Percentiles rank a stretch among this genome's conserved stretches.
phyloP scores from a whole-genome alignment of 1,140 invertebrate genomes.

The Zaprionus ornatus region DNA sequence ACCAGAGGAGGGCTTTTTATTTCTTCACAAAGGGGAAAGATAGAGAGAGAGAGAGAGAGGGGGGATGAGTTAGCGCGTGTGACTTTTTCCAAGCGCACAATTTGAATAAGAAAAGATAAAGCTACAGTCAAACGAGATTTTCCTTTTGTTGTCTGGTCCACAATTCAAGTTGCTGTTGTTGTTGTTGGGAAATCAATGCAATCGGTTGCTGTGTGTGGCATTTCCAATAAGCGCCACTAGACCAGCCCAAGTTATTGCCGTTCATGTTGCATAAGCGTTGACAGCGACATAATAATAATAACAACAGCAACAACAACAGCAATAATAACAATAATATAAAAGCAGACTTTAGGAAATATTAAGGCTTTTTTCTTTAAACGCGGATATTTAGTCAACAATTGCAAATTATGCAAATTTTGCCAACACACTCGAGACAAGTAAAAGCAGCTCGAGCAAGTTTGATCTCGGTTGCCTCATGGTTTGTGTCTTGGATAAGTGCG shows the following conservation, averaged over 20 bases:
- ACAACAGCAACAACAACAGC: conserved; percentile 39
- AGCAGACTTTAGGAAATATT: conserved; percentile 50
- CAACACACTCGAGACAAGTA: conserved; percentile 7
- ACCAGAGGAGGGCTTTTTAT: conserved; percentile 26
- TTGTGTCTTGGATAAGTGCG: conserved; percentile 38
- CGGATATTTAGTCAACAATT: conserved; percentile 54
- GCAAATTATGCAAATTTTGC: conserved; percentile 72
- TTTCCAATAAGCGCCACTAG: conserved; percentile 62
- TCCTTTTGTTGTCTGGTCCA: conserved; percentile 59
- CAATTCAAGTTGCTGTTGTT: conserved; percentile 5
- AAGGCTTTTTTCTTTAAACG: conserved; percentile 41
- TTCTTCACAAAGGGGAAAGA: background rate
- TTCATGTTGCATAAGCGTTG: conserved; percentile 59
- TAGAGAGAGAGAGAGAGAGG: background rate
- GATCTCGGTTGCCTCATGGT: conserved; percentile 1
- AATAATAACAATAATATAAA: background rate
- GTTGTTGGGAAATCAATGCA: conserved; percentile 64
- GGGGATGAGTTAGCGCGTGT: conserved; percentile 42
- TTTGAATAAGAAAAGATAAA: conserved; percentile 64
- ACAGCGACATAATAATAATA: conserved; percentile 48
- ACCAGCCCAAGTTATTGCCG: conserved; percentile 18
- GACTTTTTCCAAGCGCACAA: conserved; percentile 59
- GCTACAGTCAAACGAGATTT: conserved; percentile 34
- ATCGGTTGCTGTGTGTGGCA: conserved; percentile 47
- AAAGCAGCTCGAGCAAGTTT: conserved; percentile 5